Percentiles rank a stretch among this genome's conserved stretches.
Conservation (phyloP, 2,797 vertebrate genomes). For the Ptychadena robeensis region DNA sequence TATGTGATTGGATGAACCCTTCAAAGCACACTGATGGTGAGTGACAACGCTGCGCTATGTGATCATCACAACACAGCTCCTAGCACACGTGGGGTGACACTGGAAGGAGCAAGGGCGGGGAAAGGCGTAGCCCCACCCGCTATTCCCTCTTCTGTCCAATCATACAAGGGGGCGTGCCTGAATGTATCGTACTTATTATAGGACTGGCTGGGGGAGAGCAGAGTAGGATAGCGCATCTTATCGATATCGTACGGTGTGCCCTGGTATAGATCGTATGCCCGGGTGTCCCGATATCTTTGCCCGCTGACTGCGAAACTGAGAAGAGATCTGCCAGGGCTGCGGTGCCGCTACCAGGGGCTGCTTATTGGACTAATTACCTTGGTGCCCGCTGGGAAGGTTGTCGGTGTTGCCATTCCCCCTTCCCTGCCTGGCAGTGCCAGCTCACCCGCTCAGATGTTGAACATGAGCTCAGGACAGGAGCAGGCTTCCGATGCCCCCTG, state of each 20-base stretch:
- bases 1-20: too few relatives aligned
- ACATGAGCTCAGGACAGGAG: slow-evolving; percentile 90
- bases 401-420: too few relatives aligned
- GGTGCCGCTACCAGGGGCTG: neutral
- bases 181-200: slow-evolving; percentile 64
- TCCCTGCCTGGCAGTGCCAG: neutral
- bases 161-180: slow-evolving; percentile 50
- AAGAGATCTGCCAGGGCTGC: too few relatives aligned
- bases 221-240: neutral
- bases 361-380: neutral
- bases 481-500: slow-evolving; percentile 85
- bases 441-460: slow-evolving; percentile 75
- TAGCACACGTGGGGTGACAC: slow-evolving; percentile 54
- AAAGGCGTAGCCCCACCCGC: neutral
- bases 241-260: too few relatives aligned
- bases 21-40: neutral
- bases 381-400: too few relatives aligned
- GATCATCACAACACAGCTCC: slow-evolving; percentile 30
- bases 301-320: too few relatives aligned
- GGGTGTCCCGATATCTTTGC: too few relatives aligned
- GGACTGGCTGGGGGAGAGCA: slow-evolving; percentile 3
- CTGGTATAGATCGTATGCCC: too few relatives aligned
- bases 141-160: neutral
- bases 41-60: neutral
- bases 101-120: slow-evolving; percentile 19